Percentiles rank a stretch among this genome's conserved stretches.
phyloP scores from a whole-genome alignment of 1,140 invertebrate species.

The Bombyx mandarina region DNA sequence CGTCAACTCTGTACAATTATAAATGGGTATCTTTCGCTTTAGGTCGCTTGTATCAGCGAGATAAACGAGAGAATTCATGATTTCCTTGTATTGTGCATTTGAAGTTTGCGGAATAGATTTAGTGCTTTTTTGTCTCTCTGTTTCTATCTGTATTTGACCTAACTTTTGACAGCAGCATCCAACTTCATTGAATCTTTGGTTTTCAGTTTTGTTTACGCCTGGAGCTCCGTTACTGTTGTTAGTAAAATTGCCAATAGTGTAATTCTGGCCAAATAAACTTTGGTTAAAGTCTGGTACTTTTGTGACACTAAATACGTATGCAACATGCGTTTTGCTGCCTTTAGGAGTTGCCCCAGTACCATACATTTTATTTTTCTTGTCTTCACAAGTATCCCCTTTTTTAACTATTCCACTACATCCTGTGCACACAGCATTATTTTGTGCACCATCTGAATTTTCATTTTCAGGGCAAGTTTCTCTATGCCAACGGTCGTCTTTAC shows the following conservation, averaged over 20 bases:
- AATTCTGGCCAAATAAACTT: slow-evolving; percentile 21
- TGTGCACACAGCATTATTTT: slow-evolving; percentile 27
- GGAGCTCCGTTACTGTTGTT: not conserved
- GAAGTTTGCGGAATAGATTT: slow-evolving; percentile 4
- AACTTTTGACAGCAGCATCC: slow-evolving; percentile 15
- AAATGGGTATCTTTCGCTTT: slow-evolving; percentile 25
- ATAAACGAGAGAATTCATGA: slow-evolving; percentile 29
- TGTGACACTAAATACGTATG: slow-evolving; percentile 39
- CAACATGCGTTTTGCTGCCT: slow-evolving; percentile 34
- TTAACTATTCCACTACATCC: slow-evolving; percentile 40
- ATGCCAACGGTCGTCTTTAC: slow-evolving; percentile 59
- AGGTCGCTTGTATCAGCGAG: slow-evolving; percentile 26
- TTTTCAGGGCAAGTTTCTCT: slow-evolving; percentile 39
- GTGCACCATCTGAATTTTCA: slow-evolving; percentile 11
- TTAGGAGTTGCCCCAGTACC: slow-evolving; percentile 37
- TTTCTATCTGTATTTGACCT: slow-evolving; percentile 6
- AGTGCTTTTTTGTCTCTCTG: slow-evolving; percentile 4
- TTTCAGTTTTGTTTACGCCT: not conserved
- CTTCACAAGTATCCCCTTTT: slow-evolving; percentile 43
- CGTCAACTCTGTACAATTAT: slow-evolving; percentile 35
- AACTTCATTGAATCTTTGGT: too few species aligned
- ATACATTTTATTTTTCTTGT: slow-evolving; percentile 33
- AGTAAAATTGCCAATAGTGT: slow-evolving; percentile 13
- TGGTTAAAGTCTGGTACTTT: slow-evolving; percentile 33
- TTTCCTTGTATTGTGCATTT: not conserved